Base-by-base conservation (phyloP, 2,797 vertebrate species). In the Hephaestus fuliginosus region DNA sequence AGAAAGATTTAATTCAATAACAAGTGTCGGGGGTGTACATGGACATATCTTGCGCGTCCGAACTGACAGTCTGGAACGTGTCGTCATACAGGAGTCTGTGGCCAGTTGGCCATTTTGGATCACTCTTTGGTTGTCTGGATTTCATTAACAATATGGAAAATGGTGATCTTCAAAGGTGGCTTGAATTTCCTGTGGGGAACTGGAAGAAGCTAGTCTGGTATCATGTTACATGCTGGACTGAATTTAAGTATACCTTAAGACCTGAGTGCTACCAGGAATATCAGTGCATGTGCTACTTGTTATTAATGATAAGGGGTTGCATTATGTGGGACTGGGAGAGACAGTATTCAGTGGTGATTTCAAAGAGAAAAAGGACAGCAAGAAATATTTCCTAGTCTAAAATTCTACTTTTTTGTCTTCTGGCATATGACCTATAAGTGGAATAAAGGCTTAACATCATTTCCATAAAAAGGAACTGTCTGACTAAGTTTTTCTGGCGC, bases 71-170 rank as follows among this genome's bases (percentile, higher is more conserved):
- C 82, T 85, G 82, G 71, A 62, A 82, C 41, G 65, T 70, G 58
- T 84, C 33, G 30, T 74, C 77, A 79, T 63, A 74, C 73, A 75
- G 17, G 44, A 77, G 78, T 88, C 85, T 88, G 78, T 48, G 70
- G 75, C 76, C 80, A 58, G 55, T 85, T 79, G 76, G 70, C 87
- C 80, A 52, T 86, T 39, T 81, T 62, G 80, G 79, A 90, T 86
- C 62, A 68, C 76, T 86, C 78, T 61, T 3, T 60, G 78, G 69
- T 81, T 82, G 89, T 89, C 94, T 95, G 94, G 92, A 88, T 93
- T 95, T 94, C 92, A 95, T 95, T 95, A 95, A 86, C 91, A 92
- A 92, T 92, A 93, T 90, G 91, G 88, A 94, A 93, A 94, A 90
- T 80, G 82, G 88, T 58, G 80, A 84, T 92, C 93, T 93, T 95